Percentiles rank a stretch among this genome's conserved stretches.
Conservation (phyloP, 2,888 invertebrate species). For the Beris chalybata region DNA sequence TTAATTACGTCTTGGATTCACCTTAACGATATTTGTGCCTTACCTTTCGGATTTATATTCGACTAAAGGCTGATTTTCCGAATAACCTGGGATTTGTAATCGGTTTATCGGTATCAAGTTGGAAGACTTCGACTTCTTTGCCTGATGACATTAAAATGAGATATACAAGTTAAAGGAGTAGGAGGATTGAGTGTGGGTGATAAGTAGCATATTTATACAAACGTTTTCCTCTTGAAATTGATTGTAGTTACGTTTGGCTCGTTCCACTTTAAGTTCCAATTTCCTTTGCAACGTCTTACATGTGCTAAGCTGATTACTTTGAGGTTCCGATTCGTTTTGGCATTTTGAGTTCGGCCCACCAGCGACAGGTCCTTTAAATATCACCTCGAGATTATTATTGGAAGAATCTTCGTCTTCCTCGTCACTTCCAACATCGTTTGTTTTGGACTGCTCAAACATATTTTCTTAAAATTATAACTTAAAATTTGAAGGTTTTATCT, state of each 20-base stretch:
- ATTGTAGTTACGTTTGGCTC: conserved; percentile 54
- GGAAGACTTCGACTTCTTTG: conserved; percentile 51
- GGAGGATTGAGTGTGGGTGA: neutral
- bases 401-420: conserved; percentile 40
- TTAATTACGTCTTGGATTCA: neutral
- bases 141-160: conserved; percentile 41
- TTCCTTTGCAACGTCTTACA: conserved; percentile 56
- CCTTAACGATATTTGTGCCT: conserved; percentile 17
- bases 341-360: conserved; percentile 4
- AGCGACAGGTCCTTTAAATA: conserved; percentile 45
- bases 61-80: conserved; percentile 53
- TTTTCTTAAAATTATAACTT: neutral
- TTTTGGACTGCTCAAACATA: conserved; percentile 6
- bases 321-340: neutral
- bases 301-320: conserved; percentile 49
- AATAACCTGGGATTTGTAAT: conserved; percentile 53
- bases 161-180: neutral
- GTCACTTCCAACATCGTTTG: conserved; percentile 42
- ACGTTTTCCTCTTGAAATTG: conserved; percentile 50
- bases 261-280: conserved; percentile 55
- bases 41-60: conserved; percentile 56
- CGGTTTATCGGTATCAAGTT: conserved; percentile 54
- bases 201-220: neutral
- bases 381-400: conserved; percentile 47
- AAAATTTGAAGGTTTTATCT: neutral